phyloP scores from a whole-genome alignment of 2,797 vertebrate genomes.

The Sebastes flavidus region DNA sequence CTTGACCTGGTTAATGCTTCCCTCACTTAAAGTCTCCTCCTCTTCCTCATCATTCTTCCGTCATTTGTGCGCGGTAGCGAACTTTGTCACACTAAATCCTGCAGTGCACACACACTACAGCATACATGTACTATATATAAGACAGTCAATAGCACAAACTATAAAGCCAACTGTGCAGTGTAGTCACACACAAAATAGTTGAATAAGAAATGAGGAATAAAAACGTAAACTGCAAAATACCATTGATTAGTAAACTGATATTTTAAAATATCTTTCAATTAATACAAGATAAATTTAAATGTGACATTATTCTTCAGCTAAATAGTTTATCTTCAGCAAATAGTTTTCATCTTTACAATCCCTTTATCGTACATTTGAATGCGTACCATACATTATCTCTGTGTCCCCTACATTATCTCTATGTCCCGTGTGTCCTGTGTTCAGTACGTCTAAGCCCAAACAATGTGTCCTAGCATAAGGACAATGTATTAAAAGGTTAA shows the following conservation, averaged over 20 bases:
- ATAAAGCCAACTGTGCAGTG: background rate
- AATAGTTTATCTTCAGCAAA: background rate
- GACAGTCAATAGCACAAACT: background rate
- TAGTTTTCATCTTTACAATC: background rate
- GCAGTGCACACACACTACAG: background rate
- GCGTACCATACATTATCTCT: background rate
- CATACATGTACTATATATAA: background rate
- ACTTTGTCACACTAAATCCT: constrained; percentile 76
- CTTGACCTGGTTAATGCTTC: constrained; percentile 22
- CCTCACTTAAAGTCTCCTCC: background rate
- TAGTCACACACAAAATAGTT: background rate
- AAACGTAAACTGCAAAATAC: background rate
- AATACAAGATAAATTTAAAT: background rate
- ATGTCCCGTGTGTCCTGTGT: background rate
- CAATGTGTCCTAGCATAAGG: constrained; percentile 41
- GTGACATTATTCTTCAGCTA: background rate
- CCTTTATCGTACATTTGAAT: background rate
- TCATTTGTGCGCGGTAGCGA: too few relatives aligned
- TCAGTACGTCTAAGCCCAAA: background rate
- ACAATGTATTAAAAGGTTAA: constrained; percentile 55
- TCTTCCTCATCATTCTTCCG: background rate
- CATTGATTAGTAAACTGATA: background rate
- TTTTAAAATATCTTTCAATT: background rate
- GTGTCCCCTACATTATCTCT: background rate
- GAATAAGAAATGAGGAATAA: background rate